Evolutionary conservation across 2,797 vertebrate genomes (phyloP).

Genomic region (Macropus fuliginosus): DNA sequence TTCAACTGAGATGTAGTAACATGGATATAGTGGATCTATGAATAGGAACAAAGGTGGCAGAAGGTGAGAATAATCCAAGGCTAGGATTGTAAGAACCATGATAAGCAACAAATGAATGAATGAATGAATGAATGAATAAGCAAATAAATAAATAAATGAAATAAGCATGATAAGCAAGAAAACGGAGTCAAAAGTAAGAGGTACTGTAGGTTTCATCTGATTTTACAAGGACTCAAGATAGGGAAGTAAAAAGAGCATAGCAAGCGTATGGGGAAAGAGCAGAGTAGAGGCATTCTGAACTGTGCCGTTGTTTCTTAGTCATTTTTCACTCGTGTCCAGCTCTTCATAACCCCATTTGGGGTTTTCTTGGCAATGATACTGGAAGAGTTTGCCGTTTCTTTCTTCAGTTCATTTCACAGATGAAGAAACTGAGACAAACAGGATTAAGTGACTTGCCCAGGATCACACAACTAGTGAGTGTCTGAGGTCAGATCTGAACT

Average conservation of each 20-base stretch:
- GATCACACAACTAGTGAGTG: background rate
- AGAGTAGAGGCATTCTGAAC: background rate
- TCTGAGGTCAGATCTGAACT: background rate
- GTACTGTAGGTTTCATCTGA: background rate
- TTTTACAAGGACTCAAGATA: background rate
- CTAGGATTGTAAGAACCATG: background rate
- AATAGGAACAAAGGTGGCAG: background rate
- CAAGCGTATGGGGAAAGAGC: background rate
- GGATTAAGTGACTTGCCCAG: background rate
- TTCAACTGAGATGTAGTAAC: background rate
- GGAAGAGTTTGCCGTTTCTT: background rate
- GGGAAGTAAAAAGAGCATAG: background rate
- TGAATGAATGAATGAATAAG: no score
- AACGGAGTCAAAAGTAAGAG: background rate
- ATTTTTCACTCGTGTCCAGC: background rate
- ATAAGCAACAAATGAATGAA: background rate
- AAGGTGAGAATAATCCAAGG: background rate
- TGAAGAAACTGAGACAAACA: background rate
- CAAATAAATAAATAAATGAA: no score
- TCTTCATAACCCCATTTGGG: background rate
- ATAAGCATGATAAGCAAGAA: background rate
- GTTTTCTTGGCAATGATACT: background rate
- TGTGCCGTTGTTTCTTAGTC: background rate
- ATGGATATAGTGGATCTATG: background rate
- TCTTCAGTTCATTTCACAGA: background rate